Evolutionary conservation across 2,113 vertebrate genomes (phyloP).

Genomic region (Physeter macrocephalus): DNA sequence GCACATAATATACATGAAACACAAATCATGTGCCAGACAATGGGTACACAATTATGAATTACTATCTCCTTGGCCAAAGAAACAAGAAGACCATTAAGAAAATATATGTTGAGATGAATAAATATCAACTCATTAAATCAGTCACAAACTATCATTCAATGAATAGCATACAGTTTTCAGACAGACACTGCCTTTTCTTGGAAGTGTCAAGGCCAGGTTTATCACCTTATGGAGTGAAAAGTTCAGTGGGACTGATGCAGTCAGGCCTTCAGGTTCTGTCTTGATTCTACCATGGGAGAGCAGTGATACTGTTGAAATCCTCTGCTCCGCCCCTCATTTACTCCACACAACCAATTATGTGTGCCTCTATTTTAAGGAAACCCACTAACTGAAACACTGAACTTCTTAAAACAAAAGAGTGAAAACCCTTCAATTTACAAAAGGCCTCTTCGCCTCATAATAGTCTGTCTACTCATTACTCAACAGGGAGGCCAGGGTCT

Average conservation of each 20-base stretch:
- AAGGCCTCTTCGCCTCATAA: neutral
- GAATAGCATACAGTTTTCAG: neutral
- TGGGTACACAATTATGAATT: neutral
- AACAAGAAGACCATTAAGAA: neutral
- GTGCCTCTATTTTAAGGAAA: constrained; percentile 28
- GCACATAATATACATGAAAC: neutral
- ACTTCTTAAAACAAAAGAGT: constrained; percentile 33
- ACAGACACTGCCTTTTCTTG: neutral
- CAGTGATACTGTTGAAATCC: neutral
- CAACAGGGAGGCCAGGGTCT: neutral
- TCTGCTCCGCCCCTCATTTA: neutral
- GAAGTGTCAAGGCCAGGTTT: neutral
- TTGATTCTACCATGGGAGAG: neutral
- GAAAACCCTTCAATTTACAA: neutral
- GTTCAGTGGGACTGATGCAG: neutral
- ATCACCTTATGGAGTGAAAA: neutral
- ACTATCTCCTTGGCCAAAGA: neutral
- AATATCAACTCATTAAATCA: neutral
- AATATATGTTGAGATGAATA: neutral
- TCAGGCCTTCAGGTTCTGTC: neutral
- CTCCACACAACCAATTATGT: neutral
- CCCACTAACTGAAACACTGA: neutral
- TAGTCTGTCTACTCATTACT: neutral
- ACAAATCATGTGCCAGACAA: neutral
- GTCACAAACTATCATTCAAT: neutral